Percentiles rank a stretch among this genome's conserved stretches.
Conservation (phyloP, 1,140 invertebrate genomes). For the Drosophila kohkoa region DNA sequence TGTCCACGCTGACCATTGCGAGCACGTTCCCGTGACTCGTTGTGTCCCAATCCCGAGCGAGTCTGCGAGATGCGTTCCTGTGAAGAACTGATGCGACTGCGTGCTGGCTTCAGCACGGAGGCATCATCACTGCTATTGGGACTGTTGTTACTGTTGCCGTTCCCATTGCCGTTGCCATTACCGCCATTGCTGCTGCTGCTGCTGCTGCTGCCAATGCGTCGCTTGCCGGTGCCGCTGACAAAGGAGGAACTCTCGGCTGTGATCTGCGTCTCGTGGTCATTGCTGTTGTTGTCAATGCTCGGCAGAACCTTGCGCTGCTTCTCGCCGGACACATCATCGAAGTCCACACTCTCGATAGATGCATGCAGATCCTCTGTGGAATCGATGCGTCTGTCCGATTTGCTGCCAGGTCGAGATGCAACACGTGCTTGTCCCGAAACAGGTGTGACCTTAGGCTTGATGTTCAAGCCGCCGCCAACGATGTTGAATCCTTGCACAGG, state of each 20-base stretch:
- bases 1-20: constrained; percentile 72
- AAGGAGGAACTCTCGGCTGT: constrained; percentile 91
- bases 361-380: constrained; percentile 75
- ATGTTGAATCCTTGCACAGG: constrained; percentile 82
- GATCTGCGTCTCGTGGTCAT: constrained; percentile 88
- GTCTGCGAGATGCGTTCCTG: constrained; percentile 47
- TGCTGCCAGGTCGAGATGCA: constrained; percentile 30
- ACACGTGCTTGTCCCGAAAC: constrained; percentile 54
- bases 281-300: constrained; percentile 75
- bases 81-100: constrained; percentile 43
- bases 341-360: constrained; percentile 74
- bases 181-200: constrained; percentile 38
- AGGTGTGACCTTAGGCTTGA: constrained; percentile 69
- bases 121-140: constrained; percentile 50
- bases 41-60: constrained; percentile 7
- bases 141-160: constrained; percentile 25
- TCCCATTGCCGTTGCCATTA: constrained; percentile 12
- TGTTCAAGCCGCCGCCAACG: constrained; percentile 75
- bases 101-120: constrained; percentile 48
- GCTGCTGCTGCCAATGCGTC: constrained; percentile 57
- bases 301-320: constrained; percentile 75
- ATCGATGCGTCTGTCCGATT: constrained; percentile 78
- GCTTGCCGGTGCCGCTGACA: constrained; percentile 86
- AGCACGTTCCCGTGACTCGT: constrained; percentile 60
- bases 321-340: constrained; percentile 79